Base-by-base conservation (phyloP, 2,113 vertebrate genomes). In the Verasper variegatus region DNA sequence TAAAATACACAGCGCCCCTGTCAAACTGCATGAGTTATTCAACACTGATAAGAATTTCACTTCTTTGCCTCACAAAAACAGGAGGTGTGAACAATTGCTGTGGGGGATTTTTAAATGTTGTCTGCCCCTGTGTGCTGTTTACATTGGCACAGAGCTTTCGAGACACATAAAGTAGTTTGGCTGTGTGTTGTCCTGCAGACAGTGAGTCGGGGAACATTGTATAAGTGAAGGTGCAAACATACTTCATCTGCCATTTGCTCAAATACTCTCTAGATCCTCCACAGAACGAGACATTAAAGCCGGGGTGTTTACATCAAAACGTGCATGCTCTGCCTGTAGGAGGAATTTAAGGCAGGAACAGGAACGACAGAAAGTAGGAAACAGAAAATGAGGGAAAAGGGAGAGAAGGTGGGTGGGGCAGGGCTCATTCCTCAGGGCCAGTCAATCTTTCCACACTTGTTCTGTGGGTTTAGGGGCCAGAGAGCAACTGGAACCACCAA, bases 351-450 rank as follows among this genome's bases (percentile, higher is more conserved):
- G 14, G 35, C 17, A 68, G 42, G 59, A 61, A 59, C n/a, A 6
- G 10, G n/a, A 20, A n/a, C 24, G 11, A 52, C 6, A 13, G 37
- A 64, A 35, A 78, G 26, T 37, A 17, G 42, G 55, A n/a, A 47
- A 26, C 15, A 40, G 20, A 14, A 15, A 65, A 45, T 24, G 35
- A 27, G 61, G 20, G n/a, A 40, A 78, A 63, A 76, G 64, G 35
- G 61, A 73, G 71, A 74, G 70, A 26, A 54, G 15, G 68, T 72
- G 84, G 86, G 88, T 79, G 87, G 67, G 79, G 88, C 80, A 68
- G n/a, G 47, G 15, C 47, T 88, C 80, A 72, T 78, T 89, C 81
- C 76, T 81, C 74, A 56, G 37, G 20, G 74, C 65, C 47, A 67
- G 80, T 55, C 45, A 40, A 54, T 67, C 67, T 63, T 55, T 83